These are phyloP conservation scores for Griposia aprilina DNA, from an alignment of 2,888 invertebrate species.

Conservation along the genomic window DNA sequence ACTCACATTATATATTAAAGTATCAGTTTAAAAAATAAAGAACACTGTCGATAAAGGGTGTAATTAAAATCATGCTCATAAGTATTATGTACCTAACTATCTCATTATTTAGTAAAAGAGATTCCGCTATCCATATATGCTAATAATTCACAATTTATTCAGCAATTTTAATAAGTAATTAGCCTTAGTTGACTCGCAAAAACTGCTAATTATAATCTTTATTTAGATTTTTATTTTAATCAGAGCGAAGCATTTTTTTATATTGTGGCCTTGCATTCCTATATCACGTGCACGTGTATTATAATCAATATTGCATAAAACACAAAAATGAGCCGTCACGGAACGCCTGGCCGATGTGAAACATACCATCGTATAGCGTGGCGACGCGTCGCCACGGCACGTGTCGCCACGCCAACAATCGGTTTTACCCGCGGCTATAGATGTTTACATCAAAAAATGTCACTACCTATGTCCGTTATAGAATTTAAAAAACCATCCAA, in stretches of 20 bases:
- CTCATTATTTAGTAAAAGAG: conserved; percentile 18
- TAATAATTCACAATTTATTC: conserved; percentile 21
- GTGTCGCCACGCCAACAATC: no score
- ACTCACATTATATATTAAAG: neutral
- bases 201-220: neutral
- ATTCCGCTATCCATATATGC: neutral
- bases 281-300: neutral
- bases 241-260: conserved; percentile 43
- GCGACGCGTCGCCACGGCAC: no score
- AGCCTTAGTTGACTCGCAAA: conserved; percentile 9
- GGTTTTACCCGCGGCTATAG: no score
- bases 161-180: conserved; percentile 23
- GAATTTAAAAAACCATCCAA: no score
- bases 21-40: neutral
- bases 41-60: neutral
- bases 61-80: conserved; percentile 31
- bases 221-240: conserved; percentile 29
- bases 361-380: no score
- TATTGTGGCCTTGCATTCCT: conserved; percentile 22
- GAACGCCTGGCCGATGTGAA: no score
- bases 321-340: no score
- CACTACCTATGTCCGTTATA: no score
- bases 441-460: no score
- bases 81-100: conserved; percentile 6
- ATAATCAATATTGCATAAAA: neutral